Percentiles rank a stretch among this genome's conserved stretches.
Evolutionary conservation across 1,140 invertebrate species (phyloP).

Genomic region (Solen grandis): DNA sequence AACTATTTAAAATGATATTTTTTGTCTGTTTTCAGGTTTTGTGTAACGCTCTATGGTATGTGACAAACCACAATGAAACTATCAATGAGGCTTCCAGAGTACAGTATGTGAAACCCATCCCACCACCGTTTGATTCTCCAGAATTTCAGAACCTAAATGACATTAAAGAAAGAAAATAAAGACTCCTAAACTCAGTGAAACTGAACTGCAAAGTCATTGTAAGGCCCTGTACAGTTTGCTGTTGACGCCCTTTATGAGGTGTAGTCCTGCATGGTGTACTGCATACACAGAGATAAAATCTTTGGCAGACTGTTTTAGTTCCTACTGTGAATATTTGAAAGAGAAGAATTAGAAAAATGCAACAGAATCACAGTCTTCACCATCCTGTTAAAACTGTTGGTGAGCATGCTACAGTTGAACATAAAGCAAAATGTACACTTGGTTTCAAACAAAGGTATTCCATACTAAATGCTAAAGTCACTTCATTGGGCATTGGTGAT

Average conservation of each 20-base stretch:
- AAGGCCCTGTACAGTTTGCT: conserved; percentile 16
- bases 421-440: background rate
- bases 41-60: conserved; percentile 53
- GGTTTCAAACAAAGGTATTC: background rate
- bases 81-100: conserved; percentile 27
- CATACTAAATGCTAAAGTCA: background rate
- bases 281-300: background rate
- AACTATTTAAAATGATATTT: too few species aligned
- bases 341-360: background rate
- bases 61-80: conserved; percentile 39
- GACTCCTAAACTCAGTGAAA: background rate
- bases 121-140: background rate
- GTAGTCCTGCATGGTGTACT: conserved; percentile 2
- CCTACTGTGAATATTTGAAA: conserved; percentile 5
- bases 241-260: conserved; percentile 11
- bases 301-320: conserved; percentile 17
- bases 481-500: background rate
- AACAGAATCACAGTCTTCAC: background rate
- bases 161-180: conserved; percentile 11
- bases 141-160: conserved; percentile 26
- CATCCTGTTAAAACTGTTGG: conserved; percentile 24
- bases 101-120: background rate
- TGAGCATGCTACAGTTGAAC: conserved; percentile 19
- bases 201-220: background rate
- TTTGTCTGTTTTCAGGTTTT: conserved; percentile 41